These are phyloP conservation scores for Drosophila mayaguana DNA, from an alignment of 2,888 invertebrate genomes.

Conservation along the genomic window DNA sequence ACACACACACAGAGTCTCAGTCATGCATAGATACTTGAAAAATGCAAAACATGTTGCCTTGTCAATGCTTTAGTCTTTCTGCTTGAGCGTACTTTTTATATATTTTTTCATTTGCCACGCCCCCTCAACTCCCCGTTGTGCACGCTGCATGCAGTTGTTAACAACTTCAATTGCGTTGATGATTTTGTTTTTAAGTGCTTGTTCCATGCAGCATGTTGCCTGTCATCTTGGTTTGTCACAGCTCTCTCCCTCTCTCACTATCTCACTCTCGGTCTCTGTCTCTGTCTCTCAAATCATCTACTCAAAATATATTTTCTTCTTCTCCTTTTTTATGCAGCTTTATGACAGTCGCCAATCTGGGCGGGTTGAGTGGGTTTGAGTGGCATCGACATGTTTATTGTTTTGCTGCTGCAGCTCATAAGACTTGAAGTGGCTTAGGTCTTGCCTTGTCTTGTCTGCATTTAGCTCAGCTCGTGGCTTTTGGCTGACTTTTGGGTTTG, in stretches of 20 bases:
- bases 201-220: conserved; percentile 51
- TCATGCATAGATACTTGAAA: conserved; percentile 36
- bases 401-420: conserved; percentile 28
- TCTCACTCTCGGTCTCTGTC: too few relatives aligned
- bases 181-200: conserved; percentile 72
- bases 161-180: conserved; percentile 69
- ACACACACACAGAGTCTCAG: background rate
- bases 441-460: background rate
- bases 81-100: conserved; percentile 19
- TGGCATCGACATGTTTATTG: conserved; percentile 21
- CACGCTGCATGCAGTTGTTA: conserved; percentile 55
- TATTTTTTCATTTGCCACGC: background rate
- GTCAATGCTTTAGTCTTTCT: conserved; percentile 33
- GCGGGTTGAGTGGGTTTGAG: conserved; percentile 1
- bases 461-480: background rate
- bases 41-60: conserved; percentile 63
- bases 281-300: conserved; percentile 37
- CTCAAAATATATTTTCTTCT: background rate
- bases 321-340: conserved; percentile 1
- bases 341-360: conserved; percentile 9
- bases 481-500: conserved; percentile 24
- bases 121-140: background rate
- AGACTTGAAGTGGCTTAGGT: conserved; percentile 12
- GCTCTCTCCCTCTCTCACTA: background rate
- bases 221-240: conserved; percentile 46